Conservation (phyloP, 2,888 invertebrate species). For the Eupithecia exiguata region DNA sequence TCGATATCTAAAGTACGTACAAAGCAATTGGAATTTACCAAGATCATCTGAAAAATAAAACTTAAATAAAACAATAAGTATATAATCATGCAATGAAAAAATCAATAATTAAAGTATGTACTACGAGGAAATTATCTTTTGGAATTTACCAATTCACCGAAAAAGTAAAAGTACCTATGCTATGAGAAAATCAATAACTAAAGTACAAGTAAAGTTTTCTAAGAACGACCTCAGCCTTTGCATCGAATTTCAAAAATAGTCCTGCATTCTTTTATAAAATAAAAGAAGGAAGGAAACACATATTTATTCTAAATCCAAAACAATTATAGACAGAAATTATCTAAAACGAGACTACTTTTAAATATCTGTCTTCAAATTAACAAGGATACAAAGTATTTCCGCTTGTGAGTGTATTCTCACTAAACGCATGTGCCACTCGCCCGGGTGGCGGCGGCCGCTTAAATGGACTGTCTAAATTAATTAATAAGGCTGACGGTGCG, state of each 20-base stretch:
- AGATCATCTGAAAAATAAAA: too few relatives aligned
- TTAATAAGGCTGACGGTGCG: conserved; percentile 66
- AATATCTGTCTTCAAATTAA: conserved; percentile 65
- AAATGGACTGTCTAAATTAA: conserved; percentile 80
- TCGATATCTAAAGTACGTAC: background rate
- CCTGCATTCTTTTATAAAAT: background rate
- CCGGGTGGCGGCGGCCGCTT: conserved; percentile 59
- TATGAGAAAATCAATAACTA: background rate
- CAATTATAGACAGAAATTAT: conserved; percentile 46
- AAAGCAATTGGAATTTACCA: too few relatives aligned
- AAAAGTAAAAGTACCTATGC: background rate
- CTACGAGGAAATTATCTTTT: background rate
- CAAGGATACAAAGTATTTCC: conserved; percentile 71
- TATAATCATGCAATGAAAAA: too few relatives aligned
- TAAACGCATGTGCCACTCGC: conserved; percentile 60
- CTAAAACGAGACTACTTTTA: conserved; percentile 55
- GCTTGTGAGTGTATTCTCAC: conserved; percentile 63
- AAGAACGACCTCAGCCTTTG: background rate
- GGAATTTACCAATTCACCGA: background rate
- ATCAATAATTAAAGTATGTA: too few relatives aligned
- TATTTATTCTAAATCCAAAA: conserved; percentile 11
- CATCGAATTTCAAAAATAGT: background rate
- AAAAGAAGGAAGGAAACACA: conserved; percentile 10
- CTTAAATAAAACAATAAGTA: too few relatives aligned
- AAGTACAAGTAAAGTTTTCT: background rate